These are phyloP conservation scores for Perizoma affinitatum DNA, from an alignment of 2,888 invertebrate species.

Conservation along the genomic window DNA sequence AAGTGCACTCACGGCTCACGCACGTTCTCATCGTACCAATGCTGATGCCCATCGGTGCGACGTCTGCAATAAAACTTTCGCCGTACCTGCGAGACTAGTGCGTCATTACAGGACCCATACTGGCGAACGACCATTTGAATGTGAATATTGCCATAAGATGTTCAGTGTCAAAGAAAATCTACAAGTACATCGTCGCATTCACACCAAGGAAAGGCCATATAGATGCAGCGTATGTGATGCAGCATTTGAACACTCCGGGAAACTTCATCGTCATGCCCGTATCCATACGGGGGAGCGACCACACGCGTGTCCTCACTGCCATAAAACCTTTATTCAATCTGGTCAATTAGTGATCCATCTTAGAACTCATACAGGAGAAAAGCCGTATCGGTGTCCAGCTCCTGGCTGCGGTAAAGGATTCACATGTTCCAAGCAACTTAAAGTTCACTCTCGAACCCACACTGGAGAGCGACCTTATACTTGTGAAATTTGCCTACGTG, in stretches of 20 bases:
- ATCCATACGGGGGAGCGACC: slow-evolving; percentile 96
- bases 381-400: slow-evolving; percentile 91
- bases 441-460: slow-evolving; percentile 95
- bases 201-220: slow-evolving; percentile 96
- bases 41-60: slow-evolving; percentile 94
- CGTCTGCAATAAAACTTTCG: slow-evolving; percentile 95
- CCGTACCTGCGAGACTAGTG: slow-evolving; percentile 93
- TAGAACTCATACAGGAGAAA: slow-evolving; percentile 94
- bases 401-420: slow-evolving; percentile 95
- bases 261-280: slow-evolving; percentile 94
- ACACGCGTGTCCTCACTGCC: slow-evolving; percentile 94
- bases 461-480: slow-evolving; percentile 96
- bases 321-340: slow-evolving; percentile 95
- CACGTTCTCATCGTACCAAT: slow-evolving; percentile 72
- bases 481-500: slow-evolving; percentile 95
- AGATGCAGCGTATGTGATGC: slow-evolving; percentile 94
- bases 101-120: slow-evolving; percentile 96
- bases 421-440: slow-evolving; percentile 95
- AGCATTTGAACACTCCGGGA: slow-evolving; percentile 96
- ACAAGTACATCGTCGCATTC: slow-evolving; percentile 94
- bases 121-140: slow-evolving; percentile 95
- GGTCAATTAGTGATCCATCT: slow-evolving; percentile 96
- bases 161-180: slow-evolving; percentile 97
- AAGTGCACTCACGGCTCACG: slow-evolving; percentile 90
- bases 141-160: slow-evolving; percentile 96